Conservation (phyloP, 2,797 vertebrate genomes). For the Petrocephalus schoutedeni region DNA sequence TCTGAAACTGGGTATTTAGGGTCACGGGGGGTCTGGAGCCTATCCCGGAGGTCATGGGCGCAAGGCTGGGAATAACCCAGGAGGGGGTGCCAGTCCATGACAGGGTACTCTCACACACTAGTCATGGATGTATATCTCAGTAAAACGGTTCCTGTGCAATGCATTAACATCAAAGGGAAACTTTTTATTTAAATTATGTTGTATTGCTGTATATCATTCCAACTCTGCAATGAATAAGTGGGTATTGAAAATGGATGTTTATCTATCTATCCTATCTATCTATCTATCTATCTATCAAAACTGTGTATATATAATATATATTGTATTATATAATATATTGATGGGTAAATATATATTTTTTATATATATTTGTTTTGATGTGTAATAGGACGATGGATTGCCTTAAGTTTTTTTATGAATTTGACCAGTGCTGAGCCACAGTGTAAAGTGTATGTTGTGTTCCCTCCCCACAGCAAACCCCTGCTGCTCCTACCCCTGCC, state of each 20-base stretch:
- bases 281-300: no score
- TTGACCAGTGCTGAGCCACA: background rate
- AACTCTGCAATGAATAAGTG: background rate
- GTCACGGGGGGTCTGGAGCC: no score
- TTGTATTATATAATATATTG: no score
- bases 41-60: no score
- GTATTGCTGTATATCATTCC: background rate
- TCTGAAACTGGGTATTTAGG: no score
- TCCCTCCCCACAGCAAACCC: constrained; percentile 70
- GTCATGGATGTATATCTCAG: background rate
- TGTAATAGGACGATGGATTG: background rate
- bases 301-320: no score
- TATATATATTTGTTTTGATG: no score
- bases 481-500: constrained; percentile 87
- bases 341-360: no score
- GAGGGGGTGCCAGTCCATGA: no score
- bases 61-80: no score
- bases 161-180: background rate
- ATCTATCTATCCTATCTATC: background rate
- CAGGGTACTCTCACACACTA: no score
- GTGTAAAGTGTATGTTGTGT: background rate
- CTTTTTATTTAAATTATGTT: background rate
- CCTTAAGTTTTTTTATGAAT: background rate
- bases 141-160: background rate
- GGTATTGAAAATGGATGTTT: background rate